phyloP scores from a whole-genome alignment of 2,888 invertebrate genomes.

The Sialis fuliginosa region DNA sequence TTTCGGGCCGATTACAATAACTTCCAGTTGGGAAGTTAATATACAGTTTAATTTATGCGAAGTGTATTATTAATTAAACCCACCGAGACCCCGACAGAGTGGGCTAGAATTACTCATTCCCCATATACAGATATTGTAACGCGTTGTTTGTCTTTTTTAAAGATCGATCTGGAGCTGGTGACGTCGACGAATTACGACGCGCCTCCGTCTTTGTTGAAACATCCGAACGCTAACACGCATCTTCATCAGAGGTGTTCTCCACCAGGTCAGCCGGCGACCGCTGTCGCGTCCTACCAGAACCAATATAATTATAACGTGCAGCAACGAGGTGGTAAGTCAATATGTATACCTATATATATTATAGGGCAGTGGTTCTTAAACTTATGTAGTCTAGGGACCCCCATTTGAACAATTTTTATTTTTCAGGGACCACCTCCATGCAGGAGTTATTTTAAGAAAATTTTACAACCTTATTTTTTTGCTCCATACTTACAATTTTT shows the following conservation, averaged over 20 bases:
- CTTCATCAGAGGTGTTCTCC: not conserved
- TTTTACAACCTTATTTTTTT: too few species aligned
- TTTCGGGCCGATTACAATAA: too few species aligned
- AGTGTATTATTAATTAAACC: not conserved
- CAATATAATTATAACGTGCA: slow-evolving; percentile 16
- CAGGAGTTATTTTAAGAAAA: too few species aligned
- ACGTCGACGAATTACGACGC: slow-evolving; percentile 29
- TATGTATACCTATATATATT: slow-evolving; percentile 8
- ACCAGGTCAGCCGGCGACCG: slow-evolving; percentile 11
- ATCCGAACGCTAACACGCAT: slow-evolving; percentile 20
- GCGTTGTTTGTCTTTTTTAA: slow-evolving; percentile 15
- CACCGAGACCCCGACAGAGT: not conserved
- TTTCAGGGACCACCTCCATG: too few species aligned
- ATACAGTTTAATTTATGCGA: too few species aligned
- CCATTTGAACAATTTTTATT: too few species aligned
- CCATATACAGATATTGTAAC: not conserved
- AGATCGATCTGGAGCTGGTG: slow-evolving; percentile 33
- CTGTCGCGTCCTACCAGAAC: slow-evolving; percentile 5
- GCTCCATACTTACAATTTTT: too few species aligned
- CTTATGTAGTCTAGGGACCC: too few species aligned
- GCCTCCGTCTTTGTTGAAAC: slow-evolving; percentile 13
- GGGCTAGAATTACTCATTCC: not conserved
- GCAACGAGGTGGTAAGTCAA: slow-evolving; percentile 6
- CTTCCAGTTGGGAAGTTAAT: too few species aligned
- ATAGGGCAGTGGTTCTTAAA: too few species aligned